Base-by-base conservation (phyloP, 2,797 vertebrate genomes). In the Balearica regulorum region DNA sequence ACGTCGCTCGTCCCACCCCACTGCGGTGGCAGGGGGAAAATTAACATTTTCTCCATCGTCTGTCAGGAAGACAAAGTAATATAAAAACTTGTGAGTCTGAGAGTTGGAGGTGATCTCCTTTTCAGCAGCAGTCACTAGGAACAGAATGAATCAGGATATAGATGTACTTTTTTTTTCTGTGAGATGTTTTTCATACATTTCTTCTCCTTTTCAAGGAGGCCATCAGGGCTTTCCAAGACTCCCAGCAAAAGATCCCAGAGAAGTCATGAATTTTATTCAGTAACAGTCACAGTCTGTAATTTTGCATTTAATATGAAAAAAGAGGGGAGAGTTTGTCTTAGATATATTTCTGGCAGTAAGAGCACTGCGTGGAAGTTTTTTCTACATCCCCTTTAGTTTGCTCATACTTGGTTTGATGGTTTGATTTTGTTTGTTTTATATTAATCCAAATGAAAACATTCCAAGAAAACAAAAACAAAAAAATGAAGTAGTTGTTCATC, bases 391-490 rank as follows among this genome's bases (percentile, higher is more conserved):
- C 72, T 96, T 89, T 87, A 93, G 57, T 90, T 70, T 73, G 26
- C 13, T 43, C 22, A 51, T 66, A 41, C 16, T 57, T 37, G 10
- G 35, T 86, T 21, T 44, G 73, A 83, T 83, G 95, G 62, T 81
- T 96, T 95, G 57, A 87, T 94, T 90, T 95, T 90, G 51, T 73
- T 91, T 83, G 26, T 6, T 87, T 92, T 60, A 29, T 46, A 62
- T 39, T 92, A 96, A 96, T 75, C 93, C 91, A 89, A 93, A 96
- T 18, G 44, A 91, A 93, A 96, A 84, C 65, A 73, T 94, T 90
- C 60, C 83, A 96, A 87, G 87, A 83, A 95, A 93, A 96, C 53
- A 87, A 95, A 96, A 96, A 94, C 44, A 13, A 91, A 92, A 96
- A 95, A 86, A 79, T 71, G 37, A 91, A 97, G 87, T 84, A 85